Conservation (phyloP, 2,888 invertebrate genomes). For the Blera fallax region DNA sequence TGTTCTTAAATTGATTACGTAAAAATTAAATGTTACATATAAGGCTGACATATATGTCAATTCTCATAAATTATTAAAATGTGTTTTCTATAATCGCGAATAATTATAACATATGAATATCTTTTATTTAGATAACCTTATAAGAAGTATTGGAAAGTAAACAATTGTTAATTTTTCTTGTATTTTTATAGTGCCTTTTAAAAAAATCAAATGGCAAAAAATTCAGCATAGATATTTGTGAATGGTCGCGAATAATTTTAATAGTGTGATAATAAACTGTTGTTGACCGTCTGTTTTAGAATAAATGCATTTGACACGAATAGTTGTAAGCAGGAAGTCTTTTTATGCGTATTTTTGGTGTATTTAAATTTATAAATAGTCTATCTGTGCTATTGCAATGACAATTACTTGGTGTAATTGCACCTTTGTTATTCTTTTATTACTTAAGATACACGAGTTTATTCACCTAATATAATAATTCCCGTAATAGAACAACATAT, state of each 20-base stretch:
- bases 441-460: slow-evolving; percentile 22
- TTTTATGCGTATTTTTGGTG: slow-evolving; percentile 32
- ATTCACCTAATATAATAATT: slow-evolving; percentile 17
- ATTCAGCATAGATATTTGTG: not conserved
- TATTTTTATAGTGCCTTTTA: not conserved
- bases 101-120: no score
- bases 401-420: slow-evolving; percentile 16
- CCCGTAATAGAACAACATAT: no score
- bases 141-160: not conserved
- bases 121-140: not conserved
- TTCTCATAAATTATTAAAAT: not conserved
- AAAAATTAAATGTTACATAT: slow-evolving; percentile 55
- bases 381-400: slow-evolving; percentile 24
- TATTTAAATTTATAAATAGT: slow-evolving; percentile 53
- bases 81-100: not conserved
- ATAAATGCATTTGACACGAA: slow-evolving; percentile 35
- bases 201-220: slow-evolving; percentile 7
- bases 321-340: slow-evolving; percentile 31
- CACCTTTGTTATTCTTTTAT: slow-evolving; percentile 23
- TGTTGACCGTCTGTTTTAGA: slow-evolving; percentile 20
- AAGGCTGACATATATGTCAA: not conserved
- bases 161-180: no score
- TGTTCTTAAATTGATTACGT: slow-evolving; percentile 51
- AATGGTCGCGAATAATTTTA: not conserved
- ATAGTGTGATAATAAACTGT: slow-evolving; percentile 10